These are phyloP conservation scores for Labeo catla DNA, from an alignment of 2,113 vertebrate genomes.

Conservation along the genomic window DNA sequence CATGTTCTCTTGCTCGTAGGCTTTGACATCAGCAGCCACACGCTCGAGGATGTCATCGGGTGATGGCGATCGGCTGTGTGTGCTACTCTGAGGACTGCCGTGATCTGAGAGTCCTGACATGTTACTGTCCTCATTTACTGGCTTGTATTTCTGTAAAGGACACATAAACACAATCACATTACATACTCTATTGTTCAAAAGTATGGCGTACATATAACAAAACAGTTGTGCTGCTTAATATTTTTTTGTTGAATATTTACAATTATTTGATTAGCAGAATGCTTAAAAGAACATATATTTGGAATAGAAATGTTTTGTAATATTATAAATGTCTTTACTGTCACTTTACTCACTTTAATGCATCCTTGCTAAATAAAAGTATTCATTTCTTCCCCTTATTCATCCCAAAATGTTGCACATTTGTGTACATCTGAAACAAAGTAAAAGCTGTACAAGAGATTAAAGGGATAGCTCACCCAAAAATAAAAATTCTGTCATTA, in stretches of 20 bases:
- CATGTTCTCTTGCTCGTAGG: constrained; percentile 93
- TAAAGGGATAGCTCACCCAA: background rate
- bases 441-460: background rate
- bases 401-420: background rate
- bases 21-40: constrained; percentile 95
- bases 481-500: too few species aligned
- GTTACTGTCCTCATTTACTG: constrained; percentile 87
- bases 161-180: background rate
- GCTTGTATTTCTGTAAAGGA: constrained; percentile 88
- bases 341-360: background rate
- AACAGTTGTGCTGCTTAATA: background rate
- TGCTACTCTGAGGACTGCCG: constrained; percentile 94
- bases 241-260: background rate
- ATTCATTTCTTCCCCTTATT: background rate
- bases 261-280: background rate
- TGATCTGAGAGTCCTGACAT: constrained; percentile 85
- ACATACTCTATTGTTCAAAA: background rate
- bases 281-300: background rate
- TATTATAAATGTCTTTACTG: background rate
- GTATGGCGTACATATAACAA: background rate
- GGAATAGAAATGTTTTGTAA: background rate
- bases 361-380: background rate
- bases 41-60: constrained; percentile 94
- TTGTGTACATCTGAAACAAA: background rate
- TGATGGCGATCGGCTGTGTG: constrained; percentile 90